Percentiles rank a stretch among this genome's conserved stretches.
phyloP scores from a whole-genome alignment of 2,113 vertebrate species.

The Ellobius talpinus region DNA sequence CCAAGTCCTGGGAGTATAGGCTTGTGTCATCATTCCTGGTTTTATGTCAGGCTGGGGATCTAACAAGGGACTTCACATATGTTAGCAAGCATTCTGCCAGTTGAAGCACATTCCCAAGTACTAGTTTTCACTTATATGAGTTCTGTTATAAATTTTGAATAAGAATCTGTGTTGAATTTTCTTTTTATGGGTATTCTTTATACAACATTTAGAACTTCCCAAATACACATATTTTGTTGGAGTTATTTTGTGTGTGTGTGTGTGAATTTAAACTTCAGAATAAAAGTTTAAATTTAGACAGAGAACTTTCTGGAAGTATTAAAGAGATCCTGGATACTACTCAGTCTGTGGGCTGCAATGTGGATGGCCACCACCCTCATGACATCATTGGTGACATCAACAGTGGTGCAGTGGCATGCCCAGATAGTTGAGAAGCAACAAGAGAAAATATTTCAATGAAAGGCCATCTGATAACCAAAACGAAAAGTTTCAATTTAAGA shows the following conservation, averaged over 20 bases:
- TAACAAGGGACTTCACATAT: not conserved
- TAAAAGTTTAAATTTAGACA: not conserved
- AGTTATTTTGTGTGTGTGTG: not conserved
- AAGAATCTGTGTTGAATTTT: not conserved
- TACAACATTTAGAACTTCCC: not conserved
- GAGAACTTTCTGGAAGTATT: too few species aligned
- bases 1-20: not conserved
- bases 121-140: not conserved
- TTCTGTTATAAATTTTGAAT: not conserved
- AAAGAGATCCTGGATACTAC: too few species aligned
- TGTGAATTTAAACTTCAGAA: constrained; percentile 4
- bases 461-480: too few species aligned
- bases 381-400: too few species aligned
- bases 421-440: too few species aligned
- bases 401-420: too few species aligned
- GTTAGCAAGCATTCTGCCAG: not conserved
- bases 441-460: too few species aligned
- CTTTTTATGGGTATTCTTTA: not conserved
- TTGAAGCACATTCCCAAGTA: not conserved
- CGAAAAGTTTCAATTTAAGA: not conserved
- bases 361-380: too few species aligned
- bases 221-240: not conserved
- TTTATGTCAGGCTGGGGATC: not conserved
- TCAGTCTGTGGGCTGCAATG: too few species aligned
- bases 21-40: not conserved